Base-by-base conservation (phyloP, 2,888 invertebrate genomes). In the Trissolcus brochymenae region DNA sequence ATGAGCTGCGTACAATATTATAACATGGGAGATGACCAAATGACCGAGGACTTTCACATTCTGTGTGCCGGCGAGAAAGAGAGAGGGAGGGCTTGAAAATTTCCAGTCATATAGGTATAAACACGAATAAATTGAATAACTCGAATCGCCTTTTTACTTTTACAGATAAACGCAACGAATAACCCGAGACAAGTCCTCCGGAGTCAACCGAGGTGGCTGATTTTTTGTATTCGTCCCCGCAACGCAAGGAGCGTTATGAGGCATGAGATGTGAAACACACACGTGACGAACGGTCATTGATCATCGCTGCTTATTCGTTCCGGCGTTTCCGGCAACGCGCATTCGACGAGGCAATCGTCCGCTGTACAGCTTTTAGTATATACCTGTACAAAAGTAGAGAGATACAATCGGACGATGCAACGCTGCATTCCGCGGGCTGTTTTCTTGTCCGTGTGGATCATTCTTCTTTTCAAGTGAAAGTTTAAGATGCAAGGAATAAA, bases 21-120 rank as follows among this genome's bases (percentile, higher is more conserved):
- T 77, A 65, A 77, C 35, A 65, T 65, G 72, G 56, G 53, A 46
- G 59, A 67, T 66, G 72, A 80, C 80, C 81, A 81, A 78, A 81
- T 82, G 81, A 82, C 81, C 81, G 78, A 54, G 62, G 71, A 82
- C 82, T 82, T 82, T 82, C 82, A 82, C 82, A 81, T 82, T 82
- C 79, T 76, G 79, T 77, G 76, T 56, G 67, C 65, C 59, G 25
- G 49, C 64, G 71, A 66, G 51, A 53, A 66, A 9, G 57, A 43
- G 17, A 40, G n/a, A 54, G 61, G 61, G 21, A 13, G 35, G 43
- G 19, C 17, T 57, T 49, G 54, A 77, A 59, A 72, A 55, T 65
- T 16, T 40, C 55, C 35, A 35, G 11, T 35, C 35, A 35, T 35
- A 35, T 11, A 11, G 35, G 9, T 11, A 35, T 35, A 35, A 25